Evolutionary conservation across 2,888 invertebrate genomes (phyloP).

Genomic region (Abscondita cerata): DNA sequence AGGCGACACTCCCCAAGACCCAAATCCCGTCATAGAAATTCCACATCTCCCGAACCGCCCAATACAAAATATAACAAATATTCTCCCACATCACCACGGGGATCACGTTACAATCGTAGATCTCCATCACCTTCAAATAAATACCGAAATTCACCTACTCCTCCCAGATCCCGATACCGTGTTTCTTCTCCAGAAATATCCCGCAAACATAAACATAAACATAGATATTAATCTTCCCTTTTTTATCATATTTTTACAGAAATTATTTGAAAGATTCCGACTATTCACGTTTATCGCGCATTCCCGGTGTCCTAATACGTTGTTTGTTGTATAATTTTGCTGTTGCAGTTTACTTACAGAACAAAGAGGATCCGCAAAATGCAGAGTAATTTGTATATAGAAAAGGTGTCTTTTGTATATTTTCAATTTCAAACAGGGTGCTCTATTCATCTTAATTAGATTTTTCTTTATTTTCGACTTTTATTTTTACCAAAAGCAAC

Average conservation of each 20-base stretch:
- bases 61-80: slow-evolving; percentile 52
- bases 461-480: no score
- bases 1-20: slow-evolving; percentile 56
- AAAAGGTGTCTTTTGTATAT: slow-evolving; percentile 7
- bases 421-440: background rate
- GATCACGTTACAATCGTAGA: slow-evolving; percentile 51
- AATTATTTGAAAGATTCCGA: background rate
- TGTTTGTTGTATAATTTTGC: slow-evolving; percentile 18
- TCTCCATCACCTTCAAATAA: slow-evolving; percentile 54
- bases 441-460: background rate
- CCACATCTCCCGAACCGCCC: slow-evolving; percentile 53
- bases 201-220: slow-evolving; percentile 62
- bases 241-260: slow-evolving; percentile 6
- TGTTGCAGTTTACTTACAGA: slow-evolving; percentile 21
- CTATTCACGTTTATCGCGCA: slow-evolving; percentile 6
- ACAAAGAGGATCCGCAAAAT: slow-evolving; percentile 14
- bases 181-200: slow-evolving; percentile 46
- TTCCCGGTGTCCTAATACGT: slow-evolving; percentile 8
- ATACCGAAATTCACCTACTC: slow-evolving; percentile 46
- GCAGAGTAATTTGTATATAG: slow-evolving; percentile 7
- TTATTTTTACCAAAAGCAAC: no score
- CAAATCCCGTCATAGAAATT: slow-evolving; percentile 50
- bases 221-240: slow-evolving; percentile 55
- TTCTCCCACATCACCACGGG: slow-evolving; percentile 51
- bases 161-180: slow-evolving; percentile 50